Conservation (phyloP, 2,113 vertebrate species). For the Pangasianodon gigas region DNA sequence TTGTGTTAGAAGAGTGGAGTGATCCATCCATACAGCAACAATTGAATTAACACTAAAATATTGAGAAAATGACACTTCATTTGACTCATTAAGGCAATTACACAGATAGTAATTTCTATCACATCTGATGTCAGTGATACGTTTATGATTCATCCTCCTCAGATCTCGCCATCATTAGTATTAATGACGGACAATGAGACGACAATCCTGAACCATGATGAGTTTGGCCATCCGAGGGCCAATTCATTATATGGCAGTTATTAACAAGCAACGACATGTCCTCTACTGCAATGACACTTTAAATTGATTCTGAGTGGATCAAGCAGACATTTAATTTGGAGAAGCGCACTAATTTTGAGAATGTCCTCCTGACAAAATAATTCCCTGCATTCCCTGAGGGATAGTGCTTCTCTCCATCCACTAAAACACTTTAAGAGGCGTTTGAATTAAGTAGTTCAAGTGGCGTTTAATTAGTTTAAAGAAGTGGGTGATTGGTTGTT, state of each 20-base stretch:
- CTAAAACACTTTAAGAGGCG: slow-evolving; percentile 54
- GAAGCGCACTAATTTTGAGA: slow-evolving; percentile 45
- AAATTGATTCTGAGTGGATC: slow-evolving; percentile 57
- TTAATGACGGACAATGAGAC: slow-evolving; percentile 46
- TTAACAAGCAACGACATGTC: slow-evolving; percentile 54
- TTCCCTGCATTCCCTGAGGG: slow-evolving; percentile 52
- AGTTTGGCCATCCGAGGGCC: slow-evolving; percentile 48
- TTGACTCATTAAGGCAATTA: slow-evolving; percentile 11
- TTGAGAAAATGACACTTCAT: slow-evolving; percentile 10
- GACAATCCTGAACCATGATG: slow-evolving; percentile 43
- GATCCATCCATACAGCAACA: background rate
- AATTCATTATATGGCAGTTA: slow-evolving; percentile 57
- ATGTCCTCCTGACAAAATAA: slow-evolving; percentile 57
- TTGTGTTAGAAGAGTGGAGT: background rate
- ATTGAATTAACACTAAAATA: slow-evolving; percentile 21
- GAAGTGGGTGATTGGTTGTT: slow-evolving; percentile 55
- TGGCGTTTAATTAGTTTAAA: slow-evolving; percentile 58
- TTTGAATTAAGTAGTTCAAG: slow-evolving; percentile 54
- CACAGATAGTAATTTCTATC: slow-evolving; percentile 18
- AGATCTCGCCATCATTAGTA: slow-evolving; percentile 53
- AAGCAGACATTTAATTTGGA: slow-evolving; percentile 56
- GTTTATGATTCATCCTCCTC: slow-evolving; percentile 35
- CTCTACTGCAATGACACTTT: slow-evolving; percentile 50
- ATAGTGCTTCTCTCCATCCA: slow-evolving; percentile 44
- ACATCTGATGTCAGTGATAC: slow-evolving; percentile 34